Evolutionary conservation across 2,113 vertebrate genomes (phyloP), one percentile per base, ranked within the genome.

Genomic region (Otolemur garnettii): DNA sequence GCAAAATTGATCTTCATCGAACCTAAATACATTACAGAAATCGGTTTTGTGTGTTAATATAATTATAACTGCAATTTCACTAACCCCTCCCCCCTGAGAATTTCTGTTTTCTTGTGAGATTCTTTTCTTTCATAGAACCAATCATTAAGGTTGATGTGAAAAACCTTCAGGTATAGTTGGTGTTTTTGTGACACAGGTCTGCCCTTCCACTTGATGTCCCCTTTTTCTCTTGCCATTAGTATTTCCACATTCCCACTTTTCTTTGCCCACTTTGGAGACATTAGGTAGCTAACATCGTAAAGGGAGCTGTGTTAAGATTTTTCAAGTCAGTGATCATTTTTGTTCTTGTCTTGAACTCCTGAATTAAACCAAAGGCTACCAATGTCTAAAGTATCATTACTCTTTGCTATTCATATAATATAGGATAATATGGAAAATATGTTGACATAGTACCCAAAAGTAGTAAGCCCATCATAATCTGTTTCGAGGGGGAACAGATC

Each of bases 21-120:
- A 62, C 69, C 35, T 35, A 92, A 79, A 53, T 94, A 12, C 59
- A 83, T 95, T 93, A 94, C 72, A 95, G 60, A 93, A 92, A 75
- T 88, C 62, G 33, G 1, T 69, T 96, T 95, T 92, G 35, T 33
- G 1, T 94, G 21, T 90, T 96, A 87, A 84, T 74, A 26, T 74
- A 78, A 75, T 83, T 87, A 55, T 10, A 75, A 35, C 19, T 64
- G 2, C 57, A 59, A n/a, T 93, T 95, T 96, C 28, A 74, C 55
- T 90, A 30, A 92, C 15, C 42, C 66, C 60, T 75, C 17, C 14
- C 62, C 4, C 11, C 57, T 80, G 55, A 94, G 17, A 59, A 50
- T 79, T 93, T 96, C 17, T 94, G 75, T 92, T 80, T 81, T 90
- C 13, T 71, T 33, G 21, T 91, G 24, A 79, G 38, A 82, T 21